phyloP scores from a whole-genome alignment of 2,888 invertebrate species.

The Napeogenes inachia region DNA sequence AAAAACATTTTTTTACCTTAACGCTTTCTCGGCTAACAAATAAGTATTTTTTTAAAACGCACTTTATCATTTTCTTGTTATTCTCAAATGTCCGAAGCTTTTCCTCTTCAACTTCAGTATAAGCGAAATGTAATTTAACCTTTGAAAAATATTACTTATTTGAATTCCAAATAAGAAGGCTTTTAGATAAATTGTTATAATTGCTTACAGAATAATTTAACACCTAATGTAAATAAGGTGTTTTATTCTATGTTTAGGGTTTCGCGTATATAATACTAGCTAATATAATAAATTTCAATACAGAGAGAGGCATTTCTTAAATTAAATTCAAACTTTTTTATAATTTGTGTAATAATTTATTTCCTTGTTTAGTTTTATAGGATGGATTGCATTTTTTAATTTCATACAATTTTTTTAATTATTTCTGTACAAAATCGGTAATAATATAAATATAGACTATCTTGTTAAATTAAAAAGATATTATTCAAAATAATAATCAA shows the following conservation, averaged over 20 bases:
- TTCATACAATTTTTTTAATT: no score
- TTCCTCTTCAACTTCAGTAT: constrained; percentile 29
- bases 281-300: no score
- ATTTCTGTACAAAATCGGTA: no score
- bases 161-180: constrained; percentile 13
- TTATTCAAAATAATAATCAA: no score
- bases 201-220: constrained; percentile 14
- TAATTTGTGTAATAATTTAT: no score
- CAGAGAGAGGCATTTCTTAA: no score
- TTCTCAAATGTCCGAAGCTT: constrained; percentile 22
- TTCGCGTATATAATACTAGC: constrained; percentile 1
- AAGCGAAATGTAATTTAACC: constrained; percentile 24
- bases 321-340: no score
- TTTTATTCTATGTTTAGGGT: constrained; percentile 8
- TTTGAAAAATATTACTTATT: constrained; percentile 26
- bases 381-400: no score
- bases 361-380: no score
- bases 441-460: no score
- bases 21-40: constrained; percentile 23
- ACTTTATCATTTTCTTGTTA: constrained; percentile 24
- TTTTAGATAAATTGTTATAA: constrained; percentile 12
- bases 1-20: constrained; percentile 22
- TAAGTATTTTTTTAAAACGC: constrained; percentile 20
- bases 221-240: constrained; percentile 10
- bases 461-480: no score